phyloP scores from a whole-genome alignment of 2,113 vertebrate species.

The Pseudorectes ferrugineus region DNA sequence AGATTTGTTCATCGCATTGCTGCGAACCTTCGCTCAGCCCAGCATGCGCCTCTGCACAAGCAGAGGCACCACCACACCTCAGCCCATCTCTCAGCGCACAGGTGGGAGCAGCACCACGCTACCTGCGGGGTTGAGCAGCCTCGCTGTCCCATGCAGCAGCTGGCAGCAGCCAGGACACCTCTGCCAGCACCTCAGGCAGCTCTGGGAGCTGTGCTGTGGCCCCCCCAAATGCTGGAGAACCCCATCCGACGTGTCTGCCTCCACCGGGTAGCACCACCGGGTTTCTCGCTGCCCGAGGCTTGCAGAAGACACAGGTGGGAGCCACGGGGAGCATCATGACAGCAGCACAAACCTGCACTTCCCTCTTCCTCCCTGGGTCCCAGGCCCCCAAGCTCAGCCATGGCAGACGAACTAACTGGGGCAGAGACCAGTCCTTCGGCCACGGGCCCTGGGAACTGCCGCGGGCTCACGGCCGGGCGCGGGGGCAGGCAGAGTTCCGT shows the following conservation, averaged over 20 bases:
- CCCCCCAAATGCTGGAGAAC: neutral
- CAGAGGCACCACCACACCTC: neutral
- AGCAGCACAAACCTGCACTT: neutral
- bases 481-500: neutral
- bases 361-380: neutral
- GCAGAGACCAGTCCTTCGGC: neutral
- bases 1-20: neutral
- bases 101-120: neutral
- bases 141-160: accelerated
- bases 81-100: accelerated
- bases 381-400: accelerated
- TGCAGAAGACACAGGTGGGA: neutral
- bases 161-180: neutral
- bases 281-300: accelerated
- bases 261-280: accelerated
- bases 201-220: accelerated
- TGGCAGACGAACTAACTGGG: accelerated
- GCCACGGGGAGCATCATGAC: neutral
- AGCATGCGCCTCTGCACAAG: accelerated
- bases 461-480: accelerated
- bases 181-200: neutral
- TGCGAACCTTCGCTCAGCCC: neutral
- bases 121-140: neutral
- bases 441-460: accelerated
- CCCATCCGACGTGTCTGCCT: accelerated